Conservation (phyloP, 2,797 vertebrate genomes). For the Hirundo rustica region DNA sequence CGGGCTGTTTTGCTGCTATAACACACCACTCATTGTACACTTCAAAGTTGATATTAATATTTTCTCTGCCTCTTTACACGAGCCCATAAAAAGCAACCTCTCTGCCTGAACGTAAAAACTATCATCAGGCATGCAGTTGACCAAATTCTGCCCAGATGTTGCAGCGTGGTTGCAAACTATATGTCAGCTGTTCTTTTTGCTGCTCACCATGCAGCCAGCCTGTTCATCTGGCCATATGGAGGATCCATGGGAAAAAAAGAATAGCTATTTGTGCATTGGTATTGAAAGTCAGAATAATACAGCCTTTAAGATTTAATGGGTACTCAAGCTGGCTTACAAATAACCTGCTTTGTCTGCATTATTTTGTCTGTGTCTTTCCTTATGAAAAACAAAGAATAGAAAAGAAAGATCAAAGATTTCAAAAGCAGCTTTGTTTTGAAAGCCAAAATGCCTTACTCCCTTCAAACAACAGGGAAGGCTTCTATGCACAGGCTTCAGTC, state of each 20-base stretch:
- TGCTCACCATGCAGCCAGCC: conserved; percentile 62
- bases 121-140: conserved; percentile 57
- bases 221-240: conserved; percentile 74
- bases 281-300: conserved; percentile 71
- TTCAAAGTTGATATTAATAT: conserved; percentile 18
- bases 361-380: conserved; percentile 57
- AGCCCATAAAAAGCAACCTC: conserved; percentile 30
- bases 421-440: conserved; percentile 65
- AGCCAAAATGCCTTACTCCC: conserved; percentile 73
- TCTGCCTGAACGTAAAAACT: conserved; percentile 42
- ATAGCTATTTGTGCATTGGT: conserved; percentile 65
- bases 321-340: conserved; percentile 73
- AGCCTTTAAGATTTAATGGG: conserved; percentile 77
- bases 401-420: conserved; percentile 78
- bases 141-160: conserved; percentile 73
- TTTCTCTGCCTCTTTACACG: not conserved
- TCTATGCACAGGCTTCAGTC: conserved; percentile 37
- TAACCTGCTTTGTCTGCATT: conserved; percentile 71
- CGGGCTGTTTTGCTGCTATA: not conserved
- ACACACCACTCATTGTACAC: not conserved
- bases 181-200: conserved; percentile 73
- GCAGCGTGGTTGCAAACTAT: conserved; percentile 64
- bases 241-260: conserved; percentile 69
- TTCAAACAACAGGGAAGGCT: conserved; percentile 55
- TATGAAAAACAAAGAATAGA: conserved; percentile 64